phyloP scores from a whole-genome alignment of 2,797 vertebrate species.

The Cetoscarus ocellatus region DNA sequence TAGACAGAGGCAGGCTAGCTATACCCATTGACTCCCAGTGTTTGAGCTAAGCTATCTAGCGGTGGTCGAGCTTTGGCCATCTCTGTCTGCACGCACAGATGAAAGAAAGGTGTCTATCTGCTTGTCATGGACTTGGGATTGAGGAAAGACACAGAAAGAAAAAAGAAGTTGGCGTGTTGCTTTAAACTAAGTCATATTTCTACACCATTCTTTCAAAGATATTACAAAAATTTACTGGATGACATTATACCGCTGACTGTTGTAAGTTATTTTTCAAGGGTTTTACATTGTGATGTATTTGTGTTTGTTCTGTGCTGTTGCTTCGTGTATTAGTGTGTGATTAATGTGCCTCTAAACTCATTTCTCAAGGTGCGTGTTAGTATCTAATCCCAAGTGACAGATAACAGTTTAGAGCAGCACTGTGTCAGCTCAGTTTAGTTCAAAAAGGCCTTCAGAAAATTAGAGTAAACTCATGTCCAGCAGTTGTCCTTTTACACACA shows the following conservation, averaged over 20 bases:
- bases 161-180: too few relatives aligned
- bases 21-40: too few relatives aligned
- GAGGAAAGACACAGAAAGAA: too few relatives aligned
- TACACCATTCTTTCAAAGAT: too few relatives aligned
- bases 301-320: slow-evolving; percentile 1
- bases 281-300: background rate
- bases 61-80: background rate
- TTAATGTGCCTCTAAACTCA: slow-evolving; percentile 29
- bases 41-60: too few relatives aligned
- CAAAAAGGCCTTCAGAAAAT: slow-evolving; percentile 81
- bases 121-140: too few relatives aligned
- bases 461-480: slow-evolving; percentile 84
- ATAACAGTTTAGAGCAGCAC: slow-evolving; percentile 70
- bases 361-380: slow-evolving; percentile 69
- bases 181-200: too few relatives aligned
- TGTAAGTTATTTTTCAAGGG: too few relatives aligned
- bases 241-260: too few relatives aligned
- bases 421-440: slow-evolving; percentile 83
- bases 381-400: slow-evolving; percentile 78
- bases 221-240: too few relatives aligned
- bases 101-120: background rate
- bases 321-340: background rate
- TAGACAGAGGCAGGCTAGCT: too few relatives aligned
- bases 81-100: background rate
- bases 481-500: slow-evolving; percentile 66